A percentile compares a stretch with the other conserved stretches of the same genome.
Conservation (phyloP, 2,797 vertebrate species). For the Tympanoctomys barrerae region DNA sequence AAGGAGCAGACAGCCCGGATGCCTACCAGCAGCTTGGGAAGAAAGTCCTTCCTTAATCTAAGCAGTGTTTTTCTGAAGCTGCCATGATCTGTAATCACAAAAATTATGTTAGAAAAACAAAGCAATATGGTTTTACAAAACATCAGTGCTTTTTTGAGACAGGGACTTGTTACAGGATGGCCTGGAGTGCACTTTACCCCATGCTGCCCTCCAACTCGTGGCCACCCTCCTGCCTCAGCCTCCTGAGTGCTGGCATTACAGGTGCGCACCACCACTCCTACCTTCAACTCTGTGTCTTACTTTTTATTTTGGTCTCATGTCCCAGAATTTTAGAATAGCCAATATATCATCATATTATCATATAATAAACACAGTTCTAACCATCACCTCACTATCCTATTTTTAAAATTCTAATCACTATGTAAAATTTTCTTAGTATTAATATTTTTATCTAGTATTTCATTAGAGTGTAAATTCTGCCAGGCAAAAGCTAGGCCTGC, state of each 20-base stretch:
- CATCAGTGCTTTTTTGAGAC: background rate
- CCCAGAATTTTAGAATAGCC: conserved; percentile 49
- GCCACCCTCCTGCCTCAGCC: background rate
- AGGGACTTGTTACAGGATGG: background rate
- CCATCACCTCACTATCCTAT: conserved; percentile 36
- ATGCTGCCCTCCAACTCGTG: background rate
- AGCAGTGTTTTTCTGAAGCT: background rate
- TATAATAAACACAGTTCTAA: background rate
- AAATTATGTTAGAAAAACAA: conserved; percentile 3
- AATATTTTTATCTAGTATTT: conserved; percentile 8
- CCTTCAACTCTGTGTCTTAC: background rate
- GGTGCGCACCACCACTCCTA: background rate
- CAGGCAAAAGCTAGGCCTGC: background rate
- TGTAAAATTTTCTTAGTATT: conserved; percentile 4
- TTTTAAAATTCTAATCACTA: conserved; percentile 30
- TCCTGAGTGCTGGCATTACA: background rate
- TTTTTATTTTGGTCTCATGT: background rate
- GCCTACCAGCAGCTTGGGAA: background rate
- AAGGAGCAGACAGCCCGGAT: background rate
- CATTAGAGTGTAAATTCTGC: conserved; percentile 19
- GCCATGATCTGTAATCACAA: background rate
- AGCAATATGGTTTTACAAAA: background rate
- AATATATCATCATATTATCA: conserved; percentile 40
- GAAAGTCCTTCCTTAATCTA: background rate
- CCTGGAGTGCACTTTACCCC: background rate